Conservation (phyloP, 2,888 invertebrate genomes). For the Cremastobaeus sp. region DNA sequence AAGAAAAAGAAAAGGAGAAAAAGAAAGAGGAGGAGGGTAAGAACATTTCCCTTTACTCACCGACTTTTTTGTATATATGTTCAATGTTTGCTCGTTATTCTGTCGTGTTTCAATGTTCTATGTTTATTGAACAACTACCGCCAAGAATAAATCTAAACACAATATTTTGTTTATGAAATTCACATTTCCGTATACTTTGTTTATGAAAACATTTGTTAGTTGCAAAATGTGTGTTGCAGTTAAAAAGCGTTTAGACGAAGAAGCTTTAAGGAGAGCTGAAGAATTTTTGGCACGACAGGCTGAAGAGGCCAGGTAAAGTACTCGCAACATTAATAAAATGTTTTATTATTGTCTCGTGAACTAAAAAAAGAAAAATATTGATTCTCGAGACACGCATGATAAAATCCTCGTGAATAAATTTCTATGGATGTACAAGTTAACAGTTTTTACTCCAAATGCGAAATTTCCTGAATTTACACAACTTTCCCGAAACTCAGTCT, state of each 20-base stretch:
- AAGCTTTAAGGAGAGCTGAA: slow-evolving; percentile 67
- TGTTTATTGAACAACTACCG: slow-evolving; percentile 8
- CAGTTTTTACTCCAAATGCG: background rate
- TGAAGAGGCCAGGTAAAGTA: slow-evolving; percentile 70
- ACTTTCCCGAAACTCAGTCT: slow-evolving; percentile 17
- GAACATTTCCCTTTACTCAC: slow-evolving; percentile 15
- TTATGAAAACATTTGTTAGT: slow-evolving; percentile 3
- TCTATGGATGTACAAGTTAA: slow-evolving; percentile 22
- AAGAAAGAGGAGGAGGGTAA: slow-evolving; percentile 60
- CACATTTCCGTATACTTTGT: slow-evolving; percentile 1
- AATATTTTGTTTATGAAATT: background rate
- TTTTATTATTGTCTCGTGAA: slow-evolving; percentile 31
- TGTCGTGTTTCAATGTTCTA: slow-evolving; percentile 24
- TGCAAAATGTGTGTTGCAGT: slow-evolving; percentile 64
- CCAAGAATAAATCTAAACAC: background rate
- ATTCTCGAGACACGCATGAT: slow-evolving; percentile 11
- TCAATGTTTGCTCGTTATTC: too few relatives aligned
- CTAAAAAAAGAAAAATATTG: slow-evolving; percentile 22
- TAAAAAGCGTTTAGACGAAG: slow-evolving; percentile 68
- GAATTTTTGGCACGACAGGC: slow-evolving; percentile 65
- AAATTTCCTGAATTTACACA: background rate
- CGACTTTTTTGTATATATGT: background rate
- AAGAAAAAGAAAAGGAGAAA: slow-evolving; percentile 58
- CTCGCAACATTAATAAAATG: slow-evolving; percentile 40
- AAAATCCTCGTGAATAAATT: slow-evolving; percentile 24